phyloP scores from a whole-genome alignment of 1,140 invertebrate species.

The Campoletis sonorensis region DNA sequence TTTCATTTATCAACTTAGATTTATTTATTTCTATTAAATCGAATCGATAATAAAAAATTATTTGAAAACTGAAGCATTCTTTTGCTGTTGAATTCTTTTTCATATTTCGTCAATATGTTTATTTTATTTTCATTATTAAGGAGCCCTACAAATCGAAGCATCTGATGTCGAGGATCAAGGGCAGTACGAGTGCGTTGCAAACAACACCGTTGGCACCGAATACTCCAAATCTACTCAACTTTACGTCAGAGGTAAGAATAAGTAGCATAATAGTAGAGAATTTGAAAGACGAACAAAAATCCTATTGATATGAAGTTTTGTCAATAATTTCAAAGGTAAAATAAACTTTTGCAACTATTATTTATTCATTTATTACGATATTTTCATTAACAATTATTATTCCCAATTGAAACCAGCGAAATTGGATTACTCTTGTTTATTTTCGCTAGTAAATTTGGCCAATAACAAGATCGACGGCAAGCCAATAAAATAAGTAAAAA shows the following conservation, averaged over 20 bases:
- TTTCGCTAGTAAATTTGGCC: no score
- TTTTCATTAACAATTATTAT: no score
- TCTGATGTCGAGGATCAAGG: slow-evolving; percentile 94
- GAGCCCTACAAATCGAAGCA: slow-evolving; percentile 93
- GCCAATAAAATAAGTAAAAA: neutral
- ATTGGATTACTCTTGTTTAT: no score
- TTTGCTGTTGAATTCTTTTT: no score
- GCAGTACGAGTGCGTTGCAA: slow-evolving; percentile 95
- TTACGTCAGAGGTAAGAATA: slow-evolving; percentile 93
- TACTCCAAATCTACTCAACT: slow-evolving; percentile 93
- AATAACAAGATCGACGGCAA: neutral
- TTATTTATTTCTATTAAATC: neutral
- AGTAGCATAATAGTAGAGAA: neutral
- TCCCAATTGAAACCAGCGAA: no score
- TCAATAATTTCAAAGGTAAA: no score
- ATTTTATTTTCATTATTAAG: slow-evolving; percentile 74
- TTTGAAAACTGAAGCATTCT: no score
- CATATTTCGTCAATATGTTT: neutral
- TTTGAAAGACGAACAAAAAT: no score
- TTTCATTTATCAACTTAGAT: neutral
- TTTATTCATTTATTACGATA: no score
- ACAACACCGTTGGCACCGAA: slow-evolving; percentile 93
- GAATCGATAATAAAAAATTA: neutral
- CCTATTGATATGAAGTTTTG: no score
- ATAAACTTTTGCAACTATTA: no score